Evolutionary conservation across 2,113 vertebrate genomes (phyloP).

Genomic region (Clarias batrachus): DNA sequence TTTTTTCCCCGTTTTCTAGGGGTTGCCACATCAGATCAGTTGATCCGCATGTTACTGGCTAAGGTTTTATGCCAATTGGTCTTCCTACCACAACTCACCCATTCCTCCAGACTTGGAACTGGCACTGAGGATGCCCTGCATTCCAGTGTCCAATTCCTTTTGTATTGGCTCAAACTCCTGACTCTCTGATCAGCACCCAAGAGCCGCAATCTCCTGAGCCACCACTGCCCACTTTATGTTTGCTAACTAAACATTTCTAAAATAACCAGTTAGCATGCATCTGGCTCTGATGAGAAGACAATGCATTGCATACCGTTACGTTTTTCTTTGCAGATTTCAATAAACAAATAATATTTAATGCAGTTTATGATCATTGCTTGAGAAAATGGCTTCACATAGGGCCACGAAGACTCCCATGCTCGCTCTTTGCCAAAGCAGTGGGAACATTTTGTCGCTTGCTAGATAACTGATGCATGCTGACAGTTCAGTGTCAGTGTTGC

Average conservation of each 20-base stretch:
- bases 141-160: too few relatives aligned
- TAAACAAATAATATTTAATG: background rate
- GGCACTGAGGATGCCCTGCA: too few relatives aligned
- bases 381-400: background rate
- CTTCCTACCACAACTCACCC: too few relatives aligned
- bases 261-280: background rate
- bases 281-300: background rate
- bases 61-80: too few relatives aligned
- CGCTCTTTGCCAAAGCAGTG: constrained; percentile 17
- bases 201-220: too few relatives aligned
- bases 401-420: background rate
- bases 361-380: background rate
- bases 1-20: too few relatives aligned
- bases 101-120: too few relatives aligned
- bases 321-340: background rate
- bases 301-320: background rate
- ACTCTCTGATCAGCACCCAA: too few relatives aligned
- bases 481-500: constrained; percentile 33
- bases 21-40: too few relatives aligned
- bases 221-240: background rate
- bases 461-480: constrained; percentile 5
- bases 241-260: background rate
- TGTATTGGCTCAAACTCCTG: too few relatives aligned
- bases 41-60: too few relatives aligned
- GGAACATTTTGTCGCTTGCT: constrained; percentile 36